Evolutionary conservation across 2,888 invertebrate genomes (phyloP).

Genomic region (Xestia sexstrigata): DNA sequence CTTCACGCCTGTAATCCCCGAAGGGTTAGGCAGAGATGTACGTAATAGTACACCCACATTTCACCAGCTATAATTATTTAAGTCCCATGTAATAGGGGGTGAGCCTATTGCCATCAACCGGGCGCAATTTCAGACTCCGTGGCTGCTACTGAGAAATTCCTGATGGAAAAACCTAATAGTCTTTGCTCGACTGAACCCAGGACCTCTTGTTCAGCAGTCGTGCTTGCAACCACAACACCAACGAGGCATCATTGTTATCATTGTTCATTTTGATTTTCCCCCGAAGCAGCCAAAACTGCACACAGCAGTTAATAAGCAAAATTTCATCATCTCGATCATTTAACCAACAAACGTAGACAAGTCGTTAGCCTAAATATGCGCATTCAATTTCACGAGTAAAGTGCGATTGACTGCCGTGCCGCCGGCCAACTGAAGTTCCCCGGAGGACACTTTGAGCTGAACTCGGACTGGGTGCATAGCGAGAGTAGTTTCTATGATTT

Average conservation of each 20-base stretch:
- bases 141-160: too few species aligned
- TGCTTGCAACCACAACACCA: too few species aligned
- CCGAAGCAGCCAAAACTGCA: neutral
- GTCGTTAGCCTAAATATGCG: slow-evolving; percentile 46
- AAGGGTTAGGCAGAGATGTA: too few species aligned
- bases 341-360: neutral
- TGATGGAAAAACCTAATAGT: too few species aligned
- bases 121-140: too few species aligned
- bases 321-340: neutral
- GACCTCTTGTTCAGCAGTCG: too few species aligned
- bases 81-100: too few species aligned
- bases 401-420: slow-evolving; percentile 13
- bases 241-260: neutral
- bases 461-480: neutral
- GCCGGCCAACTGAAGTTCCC: slow-evolving; percentile 4
- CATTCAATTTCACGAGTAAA: slow-evolving; percentile 41
- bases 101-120: too few species aligned
- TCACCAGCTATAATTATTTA: too few species aligned
- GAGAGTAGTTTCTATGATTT: slow-evolving; percentile 1
- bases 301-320: neutral
- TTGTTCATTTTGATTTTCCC: neutral
- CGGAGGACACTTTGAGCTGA: slow-evolving; percentile 18
- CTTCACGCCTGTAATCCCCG: too few species aligned
- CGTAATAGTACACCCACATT: too few species aligned
- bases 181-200: too few species aligned